Evolutionary conservation across 2,797 vertebrate species (phyloP), one percentile per base, ranked within the genome.

Genomic region (Moxostoma hubbsi): DNA sequence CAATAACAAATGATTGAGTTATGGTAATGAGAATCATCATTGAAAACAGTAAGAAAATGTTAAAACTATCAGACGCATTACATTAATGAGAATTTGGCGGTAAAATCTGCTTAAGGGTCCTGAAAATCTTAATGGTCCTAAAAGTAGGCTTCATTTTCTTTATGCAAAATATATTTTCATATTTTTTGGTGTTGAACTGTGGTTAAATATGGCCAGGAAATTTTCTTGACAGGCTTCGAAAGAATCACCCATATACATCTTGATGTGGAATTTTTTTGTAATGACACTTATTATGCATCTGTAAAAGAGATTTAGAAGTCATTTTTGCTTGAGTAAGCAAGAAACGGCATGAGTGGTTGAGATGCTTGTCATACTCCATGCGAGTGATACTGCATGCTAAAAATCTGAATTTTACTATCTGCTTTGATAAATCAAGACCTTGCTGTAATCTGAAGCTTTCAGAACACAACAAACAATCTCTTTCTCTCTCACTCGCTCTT

Each of bases 401-500:
- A 49, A 57, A 63, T 53, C 46, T 15, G 9, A 24, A 67, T 46
- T 49, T 5, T n/a, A 10, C 62, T 75, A 50, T 58, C 45, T 43
- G 54, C 24, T 24, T 24, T 24, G 24, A 24, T 24, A 24, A 24
- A 24, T 24, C 24, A 2, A 24, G 45, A 76, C 64, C 74, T 69
- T 51, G 65, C 55, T 47, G 55, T 77, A 62, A 77, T 77, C 75
- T 77, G 2, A 1, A 61, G 46, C 43, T 10, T 65, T 57, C 53
- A 24, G 24, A 24, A 24, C 24, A 24, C 24, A 24, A 75, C 53
- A 66, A 9, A 55, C 61, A 55, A 8, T 12, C 18, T 1, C 10
- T 62, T 15, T 24, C 18, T 18, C 16, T 13, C n/a, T 53, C 47
- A 8, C 16, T 59, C 18, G 47, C 71, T 57, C 43, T 55, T 7